Percentiles rank a stretch among this genome's conserved stretches.
Evolutionary conservation across 1,140 invertebrate species (phyloP).

Genomic region (Drosophila bifasciata): DNA sequence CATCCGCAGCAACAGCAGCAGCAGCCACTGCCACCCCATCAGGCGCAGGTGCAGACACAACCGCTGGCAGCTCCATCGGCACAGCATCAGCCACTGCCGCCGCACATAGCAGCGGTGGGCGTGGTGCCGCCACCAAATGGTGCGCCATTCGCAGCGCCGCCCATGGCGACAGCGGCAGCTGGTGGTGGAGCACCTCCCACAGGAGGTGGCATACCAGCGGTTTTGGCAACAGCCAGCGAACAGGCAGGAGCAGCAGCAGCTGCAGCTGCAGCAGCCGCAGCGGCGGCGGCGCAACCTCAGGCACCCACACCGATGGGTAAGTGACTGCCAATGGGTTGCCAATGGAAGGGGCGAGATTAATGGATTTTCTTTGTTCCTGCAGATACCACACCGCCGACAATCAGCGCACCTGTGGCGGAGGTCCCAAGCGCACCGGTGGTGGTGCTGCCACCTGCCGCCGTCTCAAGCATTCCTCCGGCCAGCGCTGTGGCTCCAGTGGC

Average conservation of each 20-base stretch:
- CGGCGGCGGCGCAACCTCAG: conserved; percentile 51
- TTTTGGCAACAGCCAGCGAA: conserved; percentile 16
- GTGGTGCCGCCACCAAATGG: conserved; percentile 56
- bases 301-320: conserved; percentile 74
- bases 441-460: conserved; percentile 26
- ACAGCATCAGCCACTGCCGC: conserved; percentile 62
- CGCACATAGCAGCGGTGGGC: conserved; percentile 42
- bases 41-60: conserved; percentile 46
- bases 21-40: conserved; percentile 50
- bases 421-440: conserved; percentile 19
- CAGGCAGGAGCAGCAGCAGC: conserved; percentile 25
- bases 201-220: conserved; percentile 8
- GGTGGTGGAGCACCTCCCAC: conserved; percentile 32
- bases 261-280: background rate
- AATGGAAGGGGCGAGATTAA: background rate
- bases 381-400: conserved; percentile 74
- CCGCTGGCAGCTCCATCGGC: conserved; percentile 45
- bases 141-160: conserved; percentile 50
- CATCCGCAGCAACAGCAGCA: conserved; percentile 23
- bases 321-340: background rate
- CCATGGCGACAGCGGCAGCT: conserved; percentile 34
- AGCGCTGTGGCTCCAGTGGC: conserved; percentile 35
- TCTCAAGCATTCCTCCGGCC: conserved; percentile 61
- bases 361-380: background rate
- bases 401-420: conserved; percentile 47